A percentile compares a stretch with the other conserved stretches of the same genome.
Conservation (phyloP, 1,140 invertebrate species). For the Onthophagus taurus region DNA sequence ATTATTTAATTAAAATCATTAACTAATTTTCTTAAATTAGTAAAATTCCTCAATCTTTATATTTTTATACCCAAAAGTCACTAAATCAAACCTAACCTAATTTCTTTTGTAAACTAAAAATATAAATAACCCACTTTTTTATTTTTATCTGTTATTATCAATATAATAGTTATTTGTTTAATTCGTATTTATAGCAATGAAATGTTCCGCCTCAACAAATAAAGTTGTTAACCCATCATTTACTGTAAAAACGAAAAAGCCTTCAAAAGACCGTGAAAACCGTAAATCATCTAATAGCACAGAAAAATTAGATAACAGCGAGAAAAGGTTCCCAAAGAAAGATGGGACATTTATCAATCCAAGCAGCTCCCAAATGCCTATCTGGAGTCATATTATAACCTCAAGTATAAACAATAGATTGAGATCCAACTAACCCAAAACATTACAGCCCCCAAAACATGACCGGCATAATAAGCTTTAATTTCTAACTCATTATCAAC, state of each 20-base stretch:
- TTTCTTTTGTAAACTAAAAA: no score
- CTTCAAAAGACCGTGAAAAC: slow-evolving; percentile 24
- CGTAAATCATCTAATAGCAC: slow-evolving; percentile 19
- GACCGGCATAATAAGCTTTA: slow-evolving; percentile 99
- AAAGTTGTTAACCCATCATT: background rate
- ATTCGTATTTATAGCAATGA: no score
- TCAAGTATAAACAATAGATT: slow-evolving; percentile 98
- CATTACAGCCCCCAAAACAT: slow-evolving; percentile 99
- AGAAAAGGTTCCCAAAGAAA: slow-evolving; percentile 25
- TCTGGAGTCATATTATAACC: slow-evolving; percentile 99
- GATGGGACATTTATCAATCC: slow-evolving; percentile 89
- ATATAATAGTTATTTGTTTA: no score
- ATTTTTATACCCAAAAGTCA: no score
- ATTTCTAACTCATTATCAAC: slow-evolving; percentile 97
- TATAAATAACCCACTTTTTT: no score
- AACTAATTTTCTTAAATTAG: no score
- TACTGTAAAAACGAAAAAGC: slow-evolving; percentile 20
- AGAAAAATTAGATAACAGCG: slow-evolving; percentile 15
- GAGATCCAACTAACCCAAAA: slow-evolving; percentile 94
- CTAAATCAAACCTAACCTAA: no score
- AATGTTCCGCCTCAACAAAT: no score
- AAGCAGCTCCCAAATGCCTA: slow-evolving; percentile 72
- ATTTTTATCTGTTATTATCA: no score
- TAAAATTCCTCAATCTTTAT: no score
- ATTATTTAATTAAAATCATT: no score